A percentile compares a stretch with the other conserved stretches of the same genome.
These are phyloP conservation scores for Neostethus bicornis DNA, from an alignment of 2,797 vertebrate genomes.

Conservation along the genomic window DNA sequence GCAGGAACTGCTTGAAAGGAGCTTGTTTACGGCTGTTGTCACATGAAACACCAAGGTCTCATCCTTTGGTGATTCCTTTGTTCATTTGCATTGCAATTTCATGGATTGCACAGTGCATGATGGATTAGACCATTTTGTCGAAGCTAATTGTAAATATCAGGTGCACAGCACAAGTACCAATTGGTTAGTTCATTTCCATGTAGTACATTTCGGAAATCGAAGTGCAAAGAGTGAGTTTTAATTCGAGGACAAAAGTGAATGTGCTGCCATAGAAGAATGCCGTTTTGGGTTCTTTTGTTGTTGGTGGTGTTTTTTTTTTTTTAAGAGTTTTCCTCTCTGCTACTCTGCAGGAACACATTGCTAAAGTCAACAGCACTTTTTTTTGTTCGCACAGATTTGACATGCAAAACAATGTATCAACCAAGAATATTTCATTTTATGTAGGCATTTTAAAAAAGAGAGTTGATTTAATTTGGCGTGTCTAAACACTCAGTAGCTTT, in stretches of 20 bases:
- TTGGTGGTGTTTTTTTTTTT: too few species aligned
- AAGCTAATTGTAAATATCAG: constrained; percentile 19
- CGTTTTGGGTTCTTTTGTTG: background rate
- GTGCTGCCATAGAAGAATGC: background rate
- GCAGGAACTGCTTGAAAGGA: constrained; percentile 24
- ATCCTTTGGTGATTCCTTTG: constrained; percentile 12
- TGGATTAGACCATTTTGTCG: background rate
- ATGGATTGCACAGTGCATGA: constrained; percentile 15
- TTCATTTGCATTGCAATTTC: constrained; percentile 31
- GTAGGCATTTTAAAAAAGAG: too few species aligned
- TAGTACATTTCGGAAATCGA: constrained; percentile 5
- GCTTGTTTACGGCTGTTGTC: constrained; percentile 6
- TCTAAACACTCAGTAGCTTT: too few species aligned
- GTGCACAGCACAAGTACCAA: constrained; percentile 19
- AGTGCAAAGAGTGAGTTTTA: constrained; percentile 4
- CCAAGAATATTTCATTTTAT: too few species aligned
- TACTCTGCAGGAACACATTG: too few species aligned
- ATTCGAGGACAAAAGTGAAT: background rate
- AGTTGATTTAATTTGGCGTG: too few species aligned
- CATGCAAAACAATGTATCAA: too few species aligned
- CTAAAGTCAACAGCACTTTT: too few species aligned
- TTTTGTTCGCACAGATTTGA: too few species aligned
- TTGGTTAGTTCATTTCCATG: constrained; percentile 1
- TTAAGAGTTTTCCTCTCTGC: too few species aligned
- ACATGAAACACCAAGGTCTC: background rate